Evolutionary conservation across 2,888 invertebrate genomes (phyloP).

Genomic region (Ichneumon xanthorius): DNA sequence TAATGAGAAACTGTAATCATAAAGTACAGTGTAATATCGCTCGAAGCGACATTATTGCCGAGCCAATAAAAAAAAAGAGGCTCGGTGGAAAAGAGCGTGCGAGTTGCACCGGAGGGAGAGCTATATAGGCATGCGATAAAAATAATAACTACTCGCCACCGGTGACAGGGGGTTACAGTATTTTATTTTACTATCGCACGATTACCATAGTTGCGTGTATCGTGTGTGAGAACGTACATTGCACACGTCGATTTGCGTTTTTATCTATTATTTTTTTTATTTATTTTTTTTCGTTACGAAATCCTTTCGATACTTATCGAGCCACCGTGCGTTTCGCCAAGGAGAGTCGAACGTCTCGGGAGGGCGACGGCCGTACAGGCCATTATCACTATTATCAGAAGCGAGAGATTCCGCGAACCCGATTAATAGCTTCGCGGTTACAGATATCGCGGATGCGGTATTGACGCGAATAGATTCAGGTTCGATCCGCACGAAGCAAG

Average conservation of each 20-base stretch:
- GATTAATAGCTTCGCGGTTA: slow-evolving; percentile 14
- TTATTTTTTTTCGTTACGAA: slow-evolving; percentile 2
- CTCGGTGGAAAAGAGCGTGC: slow-evolving; percentile 37
- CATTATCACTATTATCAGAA: slow-evolving; percentile 21
- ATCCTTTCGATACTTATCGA: slow-evolving; percentile 52
- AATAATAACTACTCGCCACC: slow-evolving; percentile 31
- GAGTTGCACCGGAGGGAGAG: not conserved
- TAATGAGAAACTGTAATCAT: slow-evolving; percentile 49
- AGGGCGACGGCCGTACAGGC: not conserved
- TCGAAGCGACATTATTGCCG: slow-evolving; percentile 28
- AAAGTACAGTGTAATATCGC: slow-evolving; percentile 50
- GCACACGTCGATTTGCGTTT: not conserved
- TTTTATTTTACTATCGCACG: slow-evolving; percentile 36
- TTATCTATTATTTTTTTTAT: not conserved
- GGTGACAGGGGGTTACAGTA: slow-evolving; percentile 22
- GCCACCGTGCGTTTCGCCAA: slow-evolving; percentile 34
- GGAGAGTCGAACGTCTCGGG: slow-evolving; percentile 55
- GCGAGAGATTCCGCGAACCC: slow-evolving; percentile 51
- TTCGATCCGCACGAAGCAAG: not conserved
- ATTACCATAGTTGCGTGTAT: slow-evolving; percentile 13
- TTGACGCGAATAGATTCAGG: slow-evolving; percentile 8
- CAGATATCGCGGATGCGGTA: slow-evolving; percentile 4
- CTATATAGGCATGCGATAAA: slow-evolving; percentile 13
- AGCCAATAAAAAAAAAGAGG: slow-evolving; percentile 1
- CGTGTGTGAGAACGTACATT: slow-evolving; percentile 6